Conservation (phyloP, 2,797 vertebrate genomes). For the Rhyacichthys aspro region DNA sequence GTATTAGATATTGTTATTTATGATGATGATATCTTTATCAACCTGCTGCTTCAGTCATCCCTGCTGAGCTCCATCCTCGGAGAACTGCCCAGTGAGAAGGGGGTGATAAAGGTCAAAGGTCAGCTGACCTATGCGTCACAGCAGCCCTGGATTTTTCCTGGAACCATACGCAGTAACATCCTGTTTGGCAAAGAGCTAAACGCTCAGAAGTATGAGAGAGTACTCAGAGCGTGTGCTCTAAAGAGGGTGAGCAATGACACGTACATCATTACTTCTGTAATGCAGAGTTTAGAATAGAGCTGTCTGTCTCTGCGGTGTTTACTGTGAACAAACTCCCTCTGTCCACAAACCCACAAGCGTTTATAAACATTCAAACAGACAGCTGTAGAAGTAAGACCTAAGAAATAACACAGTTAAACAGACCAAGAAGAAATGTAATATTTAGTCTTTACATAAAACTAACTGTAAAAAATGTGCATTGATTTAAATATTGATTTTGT, state of each 20-base stretch:
- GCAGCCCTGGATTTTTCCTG: constrained; percentile 96
- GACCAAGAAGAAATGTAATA: too few relatives aligned
- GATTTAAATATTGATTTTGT: too few relatives aligned
- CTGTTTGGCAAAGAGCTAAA: constrained; percentile 90
- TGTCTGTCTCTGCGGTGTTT: too few relatives aligned
- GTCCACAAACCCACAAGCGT: neutral
- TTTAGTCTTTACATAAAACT: too few relatives aligned
- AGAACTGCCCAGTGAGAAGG: constrained; percentile 85
- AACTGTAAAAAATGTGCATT: too few relatives aligned
- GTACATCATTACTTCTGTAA: too few relatives aligned
- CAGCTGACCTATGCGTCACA: constrained; percentile 91
- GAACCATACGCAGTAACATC: constrained; percentile 94
- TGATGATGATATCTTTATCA: neutral
- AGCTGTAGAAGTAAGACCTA: too few relatives aligned
- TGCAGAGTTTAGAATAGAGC: too few relatives aligned
- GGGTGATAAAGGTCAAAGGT: constrained; percentile 83
- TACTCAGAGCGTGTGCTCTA: constrained; percentile 89
- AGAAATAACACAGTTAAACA: too few relatives aligned
- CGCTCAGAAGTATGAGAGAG: constrained; percentile 86
- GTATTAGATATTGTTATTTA: neutral
- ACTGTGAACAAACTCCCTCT: too few relatives aligned
- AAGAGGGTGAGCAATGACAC: constrained; percentile 83
- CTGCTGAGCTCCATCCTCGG: constrained; percentile 89
- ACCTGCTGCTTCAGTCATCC: constrained; percentile 82
- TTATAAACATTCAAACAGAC: neutral